These are phyloP conservation scores for Leptoclinus maculatus DNA, from an alignment of 2,797 vertebrate species.

Conservation along the genomic window DNA sequence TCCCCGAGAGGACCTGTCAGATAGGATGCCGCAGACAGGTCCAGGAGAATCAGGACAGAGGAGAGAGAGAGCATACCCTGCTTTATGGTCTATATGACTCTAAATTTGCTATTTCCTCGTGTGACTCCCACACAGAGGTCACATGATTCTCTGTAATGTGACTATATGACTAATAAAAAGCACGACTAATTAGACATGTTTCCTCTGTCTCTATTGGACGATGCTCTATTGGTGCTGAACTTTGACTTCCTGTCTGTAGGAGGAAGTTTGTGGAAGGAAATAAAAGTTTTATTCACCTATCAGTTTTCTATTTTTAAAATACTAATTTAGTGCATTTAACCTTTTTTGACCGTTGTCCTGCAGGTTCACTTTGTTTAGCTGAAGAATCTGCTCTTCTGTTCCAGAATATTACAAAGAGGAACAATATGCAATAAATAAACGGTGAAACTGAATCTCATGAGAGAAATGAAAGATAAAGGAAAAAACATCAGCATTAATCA, in stretches of 20 bases:
- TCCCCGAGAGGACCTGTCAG: too few species aligned
- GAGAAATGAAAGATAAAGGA: background rate
- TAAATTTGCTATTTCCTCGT: background rate
- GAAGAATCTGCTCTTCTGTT: background rate
- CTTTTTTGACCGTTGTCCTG: background rate
- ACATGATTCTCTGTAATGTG: conserved; percentile 2
- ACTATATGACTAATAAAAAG: conserved; percentile 15
- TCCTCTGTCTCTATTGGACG: background rate
- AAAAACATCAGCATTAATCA: background rate
- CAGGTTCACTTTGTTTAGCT: background rate
- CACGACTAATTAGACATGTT: conserved; percentile 20
- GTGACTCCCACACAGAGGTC: conserved; percentile 48
- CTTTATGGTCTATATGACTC: too few species aligned
- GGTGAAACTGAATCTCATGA: background rate
- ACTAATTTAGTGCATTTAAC: background rate
- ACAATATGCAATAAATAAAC: too few species aligned
- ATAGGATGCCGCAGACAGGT: too few species aligned
- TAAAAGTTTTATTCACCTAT: conserved; percentile 19
- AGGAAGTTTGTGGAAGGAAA: conserved; percentile 14
- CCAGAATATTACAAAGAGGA: background rate
- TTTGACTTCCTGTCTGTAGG: conserved; percentile 15
- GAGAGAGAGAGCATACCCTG: too few species aligned
- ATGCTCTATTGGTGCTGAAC: conserved; percentile 5
- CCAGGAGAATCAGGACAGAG: too few species aligned
- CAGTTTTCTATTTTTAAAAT: background rate